These are phyloP conservation scores for Luidia sarsii DNA, from an alignment of 53 echinoderm and acorn worm species.

Conservation along the genomic window DNA sequence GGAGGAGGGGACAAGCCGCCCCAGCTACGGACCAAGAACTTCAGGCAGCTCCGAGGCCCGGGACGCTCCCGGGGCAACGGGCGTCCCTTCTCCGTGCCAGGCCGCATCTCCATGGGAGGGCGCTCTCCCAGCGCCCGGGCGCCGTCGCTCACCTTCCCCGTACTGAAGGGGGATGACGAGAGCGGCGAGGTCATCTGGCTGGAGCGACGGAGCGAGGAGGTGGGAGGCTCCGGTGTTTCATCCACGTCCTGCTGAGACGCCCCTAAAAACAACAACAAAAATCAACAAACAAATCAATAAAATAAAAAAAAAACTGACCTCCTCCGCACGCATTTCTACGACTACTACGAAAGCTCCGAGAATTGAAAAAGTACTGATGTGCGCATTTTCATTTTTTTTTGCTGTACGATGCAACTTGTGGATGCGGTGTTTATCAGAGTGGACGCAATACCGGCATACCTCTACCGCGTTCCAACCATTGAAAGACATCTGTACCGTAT, in stretches of 20 bases:
- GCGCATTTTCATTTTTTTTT: too few relatives aligned
- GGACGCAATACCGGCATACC: too few relatives aligned
- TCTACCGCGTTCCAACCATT: too few relatives aligned
- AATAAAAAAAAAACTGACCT: too few relatives aligned
- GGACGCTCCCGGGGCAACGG: conserved; percentile 42
- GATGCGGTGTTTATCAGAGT: too few relatives aligned
- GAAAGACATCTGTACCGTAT: too few relatives aligned
- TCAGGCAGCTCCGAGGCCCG: conserved; percentile 28
- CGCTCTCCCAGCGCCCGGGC: conserved; percentile 25
- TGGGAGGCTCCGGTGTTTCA: conserved; percentile 18
- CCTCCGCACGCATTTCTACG: too few relatives aligned
- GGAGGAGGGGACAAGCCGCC: conserved; percentile 46
- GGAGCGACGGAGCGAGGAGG: conserved; percentile 49
- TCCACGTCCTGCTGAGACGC: conserved; percentile 54
- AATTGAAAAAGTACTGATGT: too few relatives aligned
- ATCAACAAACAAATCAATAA: too few relatives aligned
- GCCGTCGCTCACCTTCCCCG: conserved; percentile 42
- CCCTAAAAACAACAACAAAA: neutral
- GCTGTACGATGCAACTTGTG: too few relatives aligned
- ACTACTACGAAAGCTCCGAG: too few relatives aligned
- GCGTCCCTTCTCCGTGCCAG: conserved; percentile 55
- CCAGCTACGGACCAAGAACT: conserved; percentile 41
- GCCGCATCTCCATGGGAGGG: conserved; percentile 39
- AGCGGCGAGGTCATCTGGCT: conserved; percentile 61
- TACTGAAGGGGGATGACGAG: conserved; percentile 27